Evolutionary conservation across 2,797 vertebrate species (phyloP).

Genomic region (Pipistrellus pygmaeus): DNA sequence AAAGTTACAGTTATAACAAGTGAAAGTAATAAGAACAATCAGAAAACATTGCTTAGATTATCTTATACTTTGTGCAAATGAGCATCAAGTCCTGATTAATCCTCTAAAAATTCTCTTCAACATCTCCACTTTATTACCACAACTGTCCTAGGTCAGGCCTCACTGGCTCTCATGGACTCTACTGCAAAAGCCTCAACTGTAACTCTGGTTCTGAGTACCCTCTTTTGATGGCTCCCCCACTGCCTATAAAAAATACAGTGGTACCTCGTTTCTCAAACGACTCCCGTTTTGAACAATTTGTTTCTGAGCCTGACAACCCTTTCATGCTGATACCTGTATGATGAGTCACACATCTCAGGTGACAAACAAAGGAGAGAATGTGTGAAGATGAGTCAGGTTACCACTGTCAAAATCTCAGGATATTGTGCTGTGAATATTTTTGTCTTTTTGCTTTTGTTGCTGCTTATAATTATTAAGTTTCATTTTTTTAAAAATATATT

Average conservation of each 20-base stretch:
- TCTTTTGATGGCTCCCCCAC: not conserved
- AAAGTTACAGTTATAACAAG: conserved; percentile 31
- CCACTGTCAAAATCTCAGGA: too few relatives aligned
- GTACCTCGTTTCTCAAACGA: too few relatives aligned
- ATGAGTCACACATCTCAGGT: too few relatives aligned
- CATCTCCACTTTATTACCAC: not conserved
- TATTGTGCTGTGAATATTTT: too few relatives aligned
- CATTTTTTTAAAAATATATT: too few relatives aligned
- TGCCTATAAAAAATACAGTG: not conserved
- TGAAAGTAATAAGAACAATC: not conserved
- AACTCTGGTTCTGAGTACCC: not conserved
- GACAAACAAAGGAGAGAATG: too few relatives aligned
- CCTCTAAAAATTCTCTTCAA: conserved; percentile 34
- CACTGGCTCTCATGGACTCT: not conserved
- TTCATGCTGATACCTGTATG: too few relatives aligned
- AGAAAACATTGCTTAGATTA: not conserved
- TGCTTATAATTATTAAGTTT: too few relatives aligned
- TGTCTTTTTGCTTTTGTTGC: too few relatives aligned
- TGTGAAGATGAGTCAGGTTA: too few relatives aligned
- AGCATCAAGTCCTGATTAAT: conserved; percentile 19
- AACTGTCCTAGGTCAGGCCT: not conserved
- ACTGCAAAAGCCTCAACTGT: not conserved
- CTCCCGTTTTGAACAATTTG: too few relatives aligned
- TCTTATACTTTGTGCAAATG: not conserved
- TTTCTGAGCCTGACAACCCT: too few relatives aligned